These are phyloP conservation scores for Ophioninae sp. DNA, from an alignment of 2,888 invertebrate genomes.

Conservation along the genomic window DNA sequence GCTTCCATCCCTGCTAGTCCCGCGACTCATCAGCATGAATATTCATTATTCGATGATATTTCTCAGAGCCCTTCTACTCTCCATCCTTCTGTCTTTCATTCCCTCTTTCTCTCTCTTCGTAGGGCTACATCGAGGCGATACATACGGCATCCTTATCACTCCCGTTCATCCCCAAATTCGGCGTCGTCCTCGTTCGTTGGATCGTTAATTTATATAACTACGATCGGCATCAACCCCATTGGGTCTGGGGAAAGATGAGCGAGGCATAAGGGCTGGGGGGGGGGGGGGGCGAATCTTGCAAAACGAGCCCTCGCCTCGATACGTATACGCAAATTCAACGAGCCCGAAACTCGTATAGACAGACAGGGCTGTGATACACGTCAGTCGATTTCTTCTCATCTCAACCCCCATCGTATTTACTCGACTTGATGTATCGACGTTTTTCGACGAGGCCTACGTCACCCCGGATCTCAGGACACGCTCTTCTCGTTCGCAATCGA, in stretches of 20 bases:
- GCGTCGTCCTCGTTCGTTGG: slow-evolving; percentile 68
- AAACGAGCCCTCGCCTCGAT: slow-evolving; percentile 52
- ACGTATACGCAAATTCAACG: slow-evolving; percentile 12
- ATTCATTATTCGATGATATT: slow-evolving; percentile 81
- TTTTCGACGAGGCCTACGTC: neutral
- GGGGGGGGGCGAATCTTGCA: slow-evolving; percentile 45
- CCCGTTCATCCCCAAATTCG: slow-evolving; percentile 43
- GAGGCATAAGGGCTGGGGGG: slow-evolving; percentile 42
- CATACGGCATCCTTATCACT: slow-evolving; percentile 32
- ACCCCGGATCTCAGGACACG: neutral
- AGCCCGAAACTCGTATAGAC: neutral
- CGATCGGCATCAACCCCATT: slow-evolving; percentile 73
- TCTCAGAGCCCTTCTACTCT: slow-evolving; percentile 70
- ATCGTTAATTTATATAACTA: slow-evolving; percentile 79
- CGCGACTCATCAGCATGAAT: slow-evolving; percentile 80
- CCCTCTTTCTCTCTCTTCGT: slow-evolving; percentile 7
- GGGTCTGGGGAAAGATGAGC: slow-evolving; percentile 8
- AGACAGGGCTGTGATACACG: neutral
- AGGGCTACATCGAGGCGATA: slow-evolving; percentile 20
- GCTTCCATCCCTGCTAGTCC: slow-evolving; percentile 75
- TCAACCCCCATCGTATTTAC: neutral
- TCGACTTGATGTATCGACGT: neutral
- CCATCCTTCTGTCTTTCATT: slow-evolving; percentile 44
- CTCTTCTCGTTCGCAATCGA: neutral
- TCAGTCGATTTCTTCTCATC: neutral